Evolutionary conservation across 1,140 invertebrate species (phyloP).

Genomic region (Drosophila pectinifera): DNA sequence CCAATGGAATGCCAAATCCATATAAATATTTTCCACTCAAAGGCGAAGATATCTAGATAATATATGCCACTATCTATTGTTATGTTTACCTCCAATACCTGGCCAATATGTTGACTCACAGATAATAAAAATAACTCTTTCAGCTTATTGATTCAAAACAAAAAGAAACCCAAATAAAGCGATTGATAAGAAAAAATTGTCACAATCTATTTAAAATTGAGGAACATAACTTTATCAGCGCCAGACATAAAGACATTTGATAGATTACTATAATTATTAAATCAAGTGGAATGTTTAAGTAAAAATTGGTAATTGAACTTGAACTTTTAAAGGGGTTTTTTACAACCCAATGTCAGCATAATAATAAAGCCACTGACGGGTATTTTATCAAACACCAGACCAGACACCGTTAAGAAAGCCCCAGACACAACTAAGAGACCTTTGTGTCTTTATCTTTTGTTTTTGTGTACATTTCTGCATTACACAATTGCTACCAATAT

Average conservation of each 20-base stretch:
- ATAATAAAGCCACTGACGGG: neutral
- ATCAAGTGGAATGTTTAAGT: neutral
- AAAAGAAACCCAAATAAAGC: neutral
- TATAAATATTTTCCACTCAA: conserved; percentile 48
- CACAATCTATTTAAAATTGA: conserved; percentile 4
- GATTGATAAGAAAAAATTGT: conserved; percentile 10
- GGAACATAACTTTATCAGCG: neutral
- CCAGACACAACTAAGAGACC: conserved; percentile 15
- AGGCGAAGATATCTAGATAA: conserved; percentile 29
- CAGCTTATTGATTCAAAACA: conserved; percentile 12
- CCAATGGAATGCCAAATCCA: conserved; percentile 21
- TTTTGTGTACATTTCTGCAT: conserved; percentile 18
- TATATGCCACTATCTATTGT: neutral
- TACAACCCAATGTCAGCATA: conserved; percentile 9
- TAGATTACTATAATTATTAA: conserved; percentile 3
- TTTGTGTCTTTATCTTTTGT: conserved; percentile 6
- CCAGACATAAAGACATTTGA: neutral
- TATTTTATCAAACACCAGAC: conserved; percentile 32
- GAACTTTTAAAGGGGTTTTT: neutral
- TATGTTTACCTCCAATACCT: conserved; percentile 1
- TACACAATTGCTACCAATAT: conserved; percentile 14
- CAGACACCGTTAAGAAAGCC: conserved; percentile 10
- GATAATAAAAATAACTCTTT: conserved; percentile 15
- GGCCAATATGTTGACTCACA: conserved; percentile 9
- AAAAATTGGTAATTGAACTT: conserved; percentile 1